Percentiles rank a stretch among this genome's conserved stretches.
Evolutionary conservation across 2,888 invertebrate genomes (phyloP).

Genomic region (Cylloceria caligata): DNA sequence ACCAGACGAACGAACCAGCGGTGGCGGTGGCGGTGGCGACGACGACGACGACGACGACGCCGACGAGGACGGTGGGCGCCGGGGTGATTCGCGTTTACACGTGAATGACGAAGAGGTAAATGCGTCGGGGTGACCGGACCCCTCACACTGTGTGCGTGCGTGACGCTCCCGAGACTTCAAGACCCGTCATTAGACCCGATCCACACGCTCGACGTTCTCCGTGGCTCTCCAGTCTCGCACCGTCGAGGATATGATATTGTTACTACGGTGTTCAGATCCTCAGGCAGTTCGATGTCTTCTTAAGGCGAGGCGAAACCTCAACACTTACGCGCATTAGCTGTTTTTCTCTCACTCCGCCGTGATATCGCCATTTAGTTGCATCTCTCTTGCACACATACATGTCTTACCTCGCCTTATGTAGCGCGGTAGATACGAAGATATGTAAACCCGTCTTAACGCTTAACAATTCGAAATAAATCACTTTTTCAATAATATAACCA

Average conservation of each 20-base stretch:
- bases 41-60: conserved; percentile 18
- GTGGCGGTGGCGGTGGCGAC: conserved; percentile 6
- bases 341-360: no score
- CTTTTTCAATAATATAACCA: not conserved
- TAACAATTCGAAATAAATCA: not conserved
- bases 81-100: conserved; percentile 35
- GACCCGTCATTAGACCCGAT: conserved; percentile 62
- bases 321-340: no score
- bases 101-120: conserved; percentile 37
- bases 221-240: conserved; percentile 4
- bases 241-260: conserved; percentile 3
- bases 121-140: conserved; percentile 21
- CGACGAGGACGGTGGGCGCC: conserved; percentile 44
- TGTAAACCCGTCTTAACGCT: not conserved
- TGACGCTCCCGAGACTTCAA: conserved; percentile 62
- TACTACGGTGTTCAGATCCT: conserved; percentile 6
- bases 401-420: no score
- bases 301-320: no score
- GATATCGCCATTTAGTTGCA: no score
- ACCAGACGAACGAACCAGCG: conserved; percentile 45
- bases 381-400: no score
- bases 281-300: conserved; percentile 14
- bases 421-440: conserved; percentile 26
- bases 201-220: conserved; percentile 57
- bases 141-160: conserved; percentile 59